Percentiles rank a stretch among this genome's conserved stretches.
phyloP scores from a whole-genome alignment of 1,140 invertebrate genomes.

The Amyelois transitella region DNA sequence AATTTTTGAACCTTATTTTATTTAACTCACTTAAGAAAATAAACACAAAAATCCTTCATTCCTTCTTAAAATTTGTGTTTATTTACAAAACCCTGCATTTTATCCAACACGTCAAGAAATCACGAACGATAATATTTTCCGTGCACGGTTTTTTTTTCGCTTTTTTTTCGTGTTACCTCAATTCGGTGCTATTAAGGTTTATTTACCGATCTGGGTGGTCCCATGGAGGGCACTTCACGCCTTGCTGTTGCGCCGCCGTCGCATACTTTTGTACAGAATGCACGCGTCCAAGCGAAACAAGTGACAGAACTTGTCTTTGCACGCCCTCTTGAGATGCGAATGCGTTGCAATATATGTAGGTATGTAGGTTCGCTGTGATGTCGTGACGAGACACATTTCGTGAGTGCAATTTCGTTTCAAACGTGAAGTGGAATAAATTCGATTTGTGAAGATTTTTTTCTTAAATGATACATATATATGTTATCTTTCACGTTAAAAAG shows the following conservation, averaged over 20 bases:
- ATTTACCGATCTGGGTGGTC: constrained; percentile 38
- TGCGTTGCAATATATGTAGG: not conserved
- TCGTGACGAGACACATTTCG: not conserved
- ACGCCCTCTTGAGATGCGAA: not conserved
- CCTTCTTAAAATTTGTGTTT: not conserved
- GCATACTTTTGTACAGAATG: not conserved
- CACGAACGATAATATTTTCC: constrained; percentile 3
- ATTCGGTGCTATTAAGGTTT: constrained; percentile 31
- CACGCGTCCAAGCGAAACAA: not conserved
- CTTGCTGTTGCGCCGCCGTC: constrained; percentile 11
- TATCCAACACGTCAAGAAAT: not conserved
- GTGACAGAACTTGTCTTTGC: not conserved
- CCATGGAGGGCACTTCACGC: constrained; percentile 29
- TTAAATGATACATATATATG: no score
- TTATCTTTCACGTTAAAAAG: no score
- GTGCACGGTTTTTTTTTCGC: constrained; percentile 2
- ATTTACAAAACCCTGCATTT: not conserved
- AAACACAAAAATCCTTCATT: no score
- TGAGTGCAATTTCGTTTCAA: no score
- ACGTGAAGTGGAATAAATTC: no score
- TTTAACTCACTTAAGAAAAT: not conserved
- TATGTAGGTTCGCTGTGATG: not conserved
- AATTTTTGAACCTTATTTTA: not conserved
- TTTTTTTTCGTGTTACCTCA: constrained; percentile 27
- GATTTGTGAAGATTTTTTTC: no score